Percentiles rank a stretch among this genome's conserved stretches.
Conservation (phyloP, 2,888 invertebrate genomes). For the Pandemis heparana region DNA sequence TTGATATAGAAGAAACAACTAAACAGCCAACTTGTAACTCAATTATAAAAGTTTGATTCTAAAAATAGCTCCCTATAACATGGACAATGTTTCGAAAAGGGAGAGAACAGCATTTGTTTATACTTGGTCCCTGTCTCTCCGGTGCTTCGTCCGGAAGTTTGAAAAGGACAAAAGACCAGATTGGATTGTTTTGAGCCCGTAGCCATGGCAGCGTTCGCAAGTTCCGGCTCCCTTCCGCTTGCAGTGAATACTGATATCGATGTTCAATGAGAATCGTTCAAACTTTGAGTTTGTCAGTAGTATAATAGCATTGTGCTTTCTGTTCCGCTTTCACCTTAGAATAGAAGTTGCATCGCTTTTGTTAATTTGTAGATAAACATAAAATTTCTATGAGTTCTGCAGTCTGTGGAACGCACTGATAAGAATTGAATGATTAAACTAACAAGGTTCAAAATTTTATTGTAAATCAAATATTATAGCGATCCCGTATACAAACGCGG, state of each 20-base stretch:
- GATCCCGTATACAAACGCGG: not conserved
- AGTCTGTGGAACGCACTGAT: not conserved
- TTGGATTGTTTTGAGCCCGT: constrained; percentile 24
- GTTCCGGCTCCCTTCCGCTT: constrained; percentile 16
- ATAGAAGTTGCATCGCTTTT: not conserved
- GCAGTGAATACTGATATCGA: constrained; percentile 17
- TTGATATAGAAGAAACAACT: constrained; percentile 6
- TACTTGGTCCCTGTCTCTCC: constrained; percentile 5
- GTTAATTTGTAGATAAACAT: not conserved
- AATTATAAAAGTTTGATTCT: constrained; percentile 1
- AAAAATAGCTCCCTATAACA: constrained; percentile 5
- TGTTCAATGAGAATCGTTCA: constrained; percentile 3
- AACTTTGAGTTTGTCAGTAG: not conserved
- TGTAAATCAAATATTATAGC: not conserved
- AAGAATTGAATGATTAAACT: no score
- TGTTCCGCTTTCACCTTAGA: not conserved
- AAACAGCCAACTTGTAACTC: constrained; percentile 1
- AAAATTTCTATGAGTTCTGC: not conserved
- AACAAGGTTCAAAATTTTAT: no score
- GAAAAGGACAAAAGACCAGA: constrained; percentile 13
- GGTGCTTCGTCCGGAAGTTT: not conserved
- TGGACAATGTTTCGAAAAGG: not conserved
- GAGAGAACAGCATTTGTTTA: constrained; percentile 6
- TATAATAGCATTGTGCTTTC: constrained; percentile 8
- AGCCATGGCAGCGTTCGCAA: constrained; percentile 10